Base-by-base conservation (phyloP, 2,113 vertebrate genomes). In the Daubentonia madagascariensis region DNA sequence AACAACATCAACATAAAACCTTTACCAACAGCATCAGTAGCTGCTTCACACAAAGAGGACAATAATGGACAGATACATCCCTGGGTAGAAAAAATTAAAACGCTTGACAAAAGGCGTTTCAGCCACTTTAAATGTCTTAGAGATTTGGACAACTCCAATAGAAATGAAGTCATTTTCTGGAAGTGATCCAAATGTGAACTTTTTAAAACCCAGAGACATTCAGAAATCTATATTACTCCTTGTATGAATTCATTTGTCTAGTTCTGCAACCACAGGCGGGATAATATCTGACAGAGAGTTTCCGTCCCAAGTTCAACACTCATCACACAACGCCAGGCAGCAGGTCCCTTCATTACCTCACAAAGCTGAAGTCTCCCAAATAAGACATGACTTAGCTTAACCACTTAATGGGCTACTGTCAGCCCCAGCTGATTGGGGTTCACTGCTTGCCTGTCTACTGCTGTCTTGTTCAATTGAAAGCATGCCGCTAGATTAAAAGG, bases 311-410 rank as follows among this genome's bases (percentile, higher is more conserved):
- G 52, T 57, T 8, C 37, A 32, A 35, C 68, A 10, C 12, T 37
- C 6, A 48, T 63, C 57, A 91, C 57, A 5, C 4, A 40, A 70
- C 35, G 0, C 2, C 52, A 3, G 54, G 7, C 72, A 40, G 2
- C 17, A 37, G 52, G 12, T 25, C 28, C 65, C 94, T 94, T 89
- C 0, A 0, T 52, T 84, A 73, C 6, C 57, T 59, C 78, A 22
- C 6, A 81, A 68, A 37, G n/a, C 70, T 70, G 45, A 93, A 87
- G 93, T 88, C 43, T 95, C 94, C 73, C 70, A 32, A 97, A 91
- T 63, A 68, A 79, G 28, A 90, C 6, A 4, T 48, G 89, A 90
- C 83, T 96, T 93, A 78, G 78, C 80, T 95, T 88, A 91, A 92
- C 79, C 5, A 18, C 86, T 97, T 93, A 97, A 72, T 43, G 25